Percentiles rank a stretch among this genome's conserved stretches.
phyloP scores from a whole-genome alignment of 2,797 vertebrate species.

The Tenualosa thibaudeaui region DNA sequence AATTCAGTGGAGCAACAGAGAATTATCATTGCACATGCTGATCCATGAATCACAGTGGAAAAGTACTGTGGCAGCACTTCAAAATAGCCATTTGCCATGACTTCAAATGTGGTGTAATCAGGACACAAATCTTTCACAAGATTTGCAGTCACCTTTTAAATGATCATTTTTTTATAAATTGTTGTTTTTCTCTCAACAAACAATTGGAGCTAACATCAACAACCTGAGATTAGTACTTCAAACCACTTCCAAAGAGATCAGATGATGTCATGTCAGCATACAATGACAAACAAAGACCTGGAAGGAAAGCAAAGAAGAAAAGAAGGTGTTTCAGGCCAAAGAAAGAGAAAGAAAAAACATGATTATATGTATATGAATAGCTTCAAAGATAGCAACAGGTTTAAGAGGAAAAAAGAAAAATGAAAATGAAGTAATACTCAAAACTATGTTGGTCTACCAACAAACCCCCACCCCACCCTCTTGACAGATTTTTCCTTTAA shows the following conservation, averaged over 20 bases:
- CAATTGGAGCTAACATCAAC: background rate
- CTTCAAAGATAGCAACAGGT: background rate
- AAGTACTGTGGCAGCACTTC: background rate
- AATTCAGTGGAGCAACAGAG: background rate
- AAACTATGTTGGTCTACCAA: too few species aligned
- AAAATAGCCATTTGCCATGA: background rate
- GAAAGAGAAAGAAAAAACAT: background rate
- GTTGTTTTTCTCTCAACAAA: background rate
- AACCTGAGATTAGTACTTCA: background rate
- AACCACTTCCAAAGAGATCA: background rate
- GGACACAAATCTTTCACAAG: background rate
- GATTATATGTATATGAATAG: too few species aligned
- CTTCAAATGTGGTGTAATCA: background rate
- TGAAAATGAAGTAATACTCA: background rate
- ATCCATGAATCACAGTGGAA: background rate
- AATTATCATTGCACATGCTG: background rate
- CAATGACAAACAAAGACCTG: background rate
- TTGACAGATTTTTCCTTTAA: background rate
- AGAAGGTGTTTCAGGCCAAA: background rate
- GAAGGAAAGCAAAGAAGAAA: background rate
- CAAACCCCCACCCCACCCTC: too few species aligned
- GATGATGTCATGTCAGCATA: background rate
- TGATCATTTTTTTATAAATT: background rate
- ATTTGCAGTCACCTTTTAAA: background rate
- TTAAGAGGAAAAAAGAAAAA: background rate